phyloP scores from a whole-genome alignment of 2,113 vertebrate genomes.

The Hemicordylus capensis region DNA sequence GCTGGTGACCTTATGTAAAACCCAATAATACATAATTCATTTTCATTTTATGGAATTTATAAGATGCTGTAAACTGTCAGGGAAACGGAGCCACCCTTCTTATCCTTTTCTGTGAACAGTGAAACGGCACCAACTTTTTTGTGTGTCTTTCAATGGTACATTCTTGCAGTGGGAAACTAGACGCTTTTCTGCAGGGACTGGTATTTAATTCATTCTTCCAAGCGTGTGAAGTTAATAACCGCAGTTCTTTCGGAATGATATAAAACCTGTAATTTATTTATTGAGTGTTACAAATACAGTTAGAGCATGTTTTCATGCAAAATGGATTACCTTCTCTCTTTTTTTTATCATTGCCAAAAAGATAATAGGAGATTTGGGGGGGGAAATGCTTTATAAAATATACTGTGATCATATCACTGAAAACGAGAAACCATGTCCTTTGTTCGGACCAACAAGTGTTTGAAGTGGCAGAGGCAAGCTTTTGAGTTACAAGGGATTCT shows the following conservation, averaged over 20 bases:
- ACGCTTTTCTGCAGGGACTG: slow-evolving; percentile 63
- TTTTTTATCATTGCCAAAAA: slow-evolving; percentile 66
- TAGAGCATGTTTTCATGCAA: slow-evolving; percentile 81
- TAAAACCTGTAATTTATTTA: slow-evolving; percentile 86
- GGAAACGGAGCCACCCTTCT: slow-evolving; percentile 29
- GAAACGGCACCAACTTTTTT: slow-evolving; percentile 62
- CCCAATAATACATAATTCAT: slow-evolving; percentile 82
- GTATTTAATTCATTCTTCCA: slow-evolving; percentile 80
- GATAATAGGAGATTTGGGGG: slow-evolving; percentile 30
- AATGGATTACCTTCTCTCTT: slow-evolving; percentile 61
- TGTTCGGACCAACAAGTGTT: neutral
- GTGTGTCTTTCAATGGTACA: slow-evolving; percentile 21
- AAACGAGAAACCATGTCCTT: neutral
- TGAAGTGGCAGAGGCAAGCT: neutral
- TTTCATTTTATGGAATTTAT: slow-evolving; percentile 80
- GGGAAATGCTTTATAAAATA: slow-evolving; percentile 10
- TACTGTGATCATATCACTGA: neutral
- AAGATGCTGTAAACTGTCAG: slow-evolving; percentile 72
- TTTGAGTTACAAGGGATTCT: neutral
- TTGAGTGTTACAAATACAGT: slow-evolving; percentile 79
- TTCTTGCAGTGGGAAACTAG: slow-evolving; percentile 66
- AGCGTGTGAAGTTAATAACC: slow-evolving; percentile 80
- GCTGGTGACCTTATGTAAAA: slow-evolving; percentile 78
- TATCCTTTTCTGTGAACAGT: neutral
- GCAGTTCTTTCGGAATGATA: slow-evolving; percentile 79